Percentiles rank a stretch among this genome's conserved stretches.
phyloP scores from a whole-genome alignment of 2,113 vertebrate species.

The Calidris pugnax region DNA sequence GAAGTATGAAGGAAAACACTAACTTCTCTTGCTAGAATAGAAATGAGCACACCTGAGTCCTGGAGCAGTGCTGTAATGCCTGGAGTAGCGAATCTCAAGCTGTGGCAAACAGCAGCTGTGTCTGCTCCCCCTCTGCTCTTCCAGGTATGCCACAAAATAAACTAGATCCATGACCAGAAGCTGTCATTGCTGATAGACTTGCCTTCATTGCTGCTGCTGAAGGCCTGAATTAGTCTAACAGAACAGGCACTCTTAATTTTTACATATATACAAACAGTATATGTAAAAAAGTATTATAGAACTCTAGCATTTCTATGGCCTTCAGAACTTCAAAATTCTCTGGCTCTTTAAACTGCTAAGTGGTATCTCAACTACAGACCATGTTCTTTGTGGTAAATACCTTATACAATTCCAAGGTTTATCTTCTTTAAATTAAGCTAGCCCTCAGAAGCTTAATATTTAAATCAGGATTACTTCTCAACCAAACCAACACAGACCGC shows the following conservation, averaged over 20 bases:
- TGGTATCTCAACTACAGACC: background rate
- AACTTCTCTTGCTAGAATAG: background rate
- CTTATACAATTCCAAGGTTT: conserved; percentile 29
- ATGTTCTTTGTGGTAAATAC: background rate
- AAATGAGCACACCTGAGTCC: background rate
- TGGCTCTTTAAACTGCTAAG: conserved; percentile 5
- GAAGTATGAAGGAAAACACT: background rate
- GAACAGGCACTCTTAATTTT: background rate
- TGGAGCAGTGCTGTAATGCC: background rate
- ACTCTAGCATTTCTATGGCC: background rate
- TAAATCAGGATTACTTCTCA: conserved; percentile 46
- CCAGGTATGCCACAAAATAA: background rate
- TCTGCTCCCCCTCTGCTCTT: background rate
- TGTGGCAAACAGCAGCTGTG: background rate
- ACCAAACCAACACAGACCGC: conserved; percentile 18
- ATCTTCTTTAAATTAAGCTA: conserved; percentile 62
- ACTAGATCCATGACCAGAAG: background rate
- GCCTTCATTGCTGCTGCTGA: background rate
- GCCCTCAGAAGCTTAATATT: conserved; percentile 55
- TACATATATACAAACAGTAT: background rate
- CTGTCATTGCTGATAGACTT: background rate
- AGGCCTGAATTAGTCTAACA: background rate
- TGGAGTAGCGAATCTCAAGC: background rate
- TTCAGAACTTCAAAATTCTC: background rate
- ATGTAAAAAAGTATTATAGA: background rate